phyloP scores from a whole-genome alignment of 2,797 vertebrate genomes.

The Sphenopsis melanotis region DNA sequence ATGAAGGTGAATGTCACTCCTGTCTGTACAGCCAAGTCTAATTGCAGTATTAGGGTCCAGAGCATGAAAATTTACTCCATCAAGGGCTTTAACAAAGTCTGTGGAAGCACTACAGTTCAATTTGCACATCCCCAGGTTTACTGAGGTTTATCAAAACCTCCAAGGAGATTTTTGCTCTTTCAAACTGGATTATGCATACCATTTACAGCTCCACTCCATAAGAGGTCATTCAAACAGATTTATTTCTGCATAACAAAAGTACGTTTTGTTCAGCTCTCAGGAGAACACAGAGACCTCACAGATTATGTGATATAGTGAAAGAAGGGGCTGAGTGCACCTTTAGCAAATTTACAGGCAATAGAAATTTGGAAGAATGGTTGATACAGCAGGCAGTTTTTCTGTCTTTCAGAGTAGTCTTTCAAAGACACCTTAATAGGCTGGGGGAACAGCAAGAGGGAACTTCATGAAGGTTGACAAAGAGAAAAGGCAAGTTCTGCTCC shows the following conservation, averaged over 20 bases:
- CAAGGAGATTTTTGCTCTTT: slow-evolving; percentile 42
- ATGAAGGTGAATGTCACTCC: background rate
- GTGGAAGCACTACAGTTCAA: background rate
- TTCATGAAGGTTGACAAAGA: background rate
- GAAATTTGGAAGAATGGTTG: background rate
- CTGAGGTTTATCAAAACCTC: background rate
- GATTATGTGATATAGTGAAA: background rate
- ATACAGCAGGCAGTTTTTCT: background rate
- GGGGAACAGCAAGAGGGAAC: background rate
- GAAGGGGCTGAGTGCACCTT: background rate
- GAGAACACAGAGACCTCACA: background rate
- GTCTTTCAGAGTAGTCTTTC: background rate
- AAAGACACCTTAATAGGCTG: background rate
- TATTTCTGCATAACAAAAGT: background rate
- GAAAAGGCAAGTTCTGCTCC: background rate
- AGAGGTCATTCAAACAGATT: background rate
- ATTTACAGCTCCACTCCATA: background rate
- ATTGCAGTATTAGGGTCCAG: slow-evolving; percentile 1
- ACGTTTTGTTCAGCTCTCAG: background rate
- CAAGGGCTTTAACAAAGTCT: slow-evolving; percentile 6
- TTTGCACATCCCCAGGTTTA: background rate
- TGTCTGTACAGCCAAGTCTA: slow-evolving; percentile 21
- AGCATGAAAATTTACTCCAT: background rate
- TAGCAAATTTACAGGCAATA: background rate
- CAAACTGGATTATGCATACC: background rate